Percentiles rank a stretch among this genome's conserved stretches.
phyloP scores from a whole-genome alignment of 37 sponge, comb jelly and placozoan species.

The Chondrosia reniformis region DNA sequence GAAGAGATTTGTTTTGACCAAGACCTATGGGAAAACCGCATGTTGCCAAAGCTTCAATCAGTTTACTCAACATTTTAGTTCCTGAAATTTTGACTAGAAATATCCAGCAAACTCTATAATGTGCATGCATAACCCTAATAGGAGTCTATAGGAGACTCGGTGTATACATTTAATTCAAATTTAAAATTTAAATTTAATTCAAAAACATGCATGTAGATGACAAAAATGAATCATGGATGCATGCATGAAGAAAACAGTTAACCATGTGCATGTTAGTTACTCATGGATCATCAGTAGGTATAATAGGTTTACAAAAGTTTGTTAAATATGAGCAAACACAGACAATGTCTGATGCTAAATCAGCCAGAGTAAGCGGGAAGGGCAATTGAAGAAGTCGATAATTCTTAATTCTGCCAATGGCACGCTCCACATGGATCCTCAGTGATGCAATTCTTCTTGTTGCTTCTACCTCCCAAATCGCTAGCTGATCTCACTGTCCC shows the following conservation, averaged over 20 bases:
- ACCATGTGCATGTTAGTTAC: no score
- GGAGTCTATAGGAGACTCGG: no score
- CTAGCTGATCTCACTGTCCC: neutral
- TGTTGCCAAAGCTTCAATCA: neutral
- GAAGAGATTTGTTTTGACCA: neutral
- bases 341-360: slow-evolving; percentile 11
- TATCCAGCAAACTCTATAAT: neutral
- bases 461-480: no score
- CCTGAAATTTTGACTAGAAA: neutral
- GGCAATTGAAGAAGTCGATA: neutral
- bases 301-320: slow-evolving; percentile 3
- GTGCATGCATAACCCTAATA: neutral
- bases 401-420: slow-evolving; percentile 25
- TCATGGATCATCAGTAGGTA: neutral
- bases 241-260: no score
- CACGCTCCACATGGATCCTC: no score
- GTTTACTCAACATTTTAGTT: neutral
- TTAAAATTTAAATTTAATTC: no score
- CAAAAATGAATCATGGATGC: no score
- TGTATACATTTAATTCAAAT: no score
- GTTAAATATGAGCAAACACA: slow-evolving; percentile 7
- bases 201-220: no score
- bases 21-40: neutral
- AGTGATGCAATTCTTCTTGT: no score
- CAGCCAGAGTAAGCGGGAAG: neutral